Conservation (phyloP, 2,113 vertebrate species). For the Elaphurus davidianus region DNA sequence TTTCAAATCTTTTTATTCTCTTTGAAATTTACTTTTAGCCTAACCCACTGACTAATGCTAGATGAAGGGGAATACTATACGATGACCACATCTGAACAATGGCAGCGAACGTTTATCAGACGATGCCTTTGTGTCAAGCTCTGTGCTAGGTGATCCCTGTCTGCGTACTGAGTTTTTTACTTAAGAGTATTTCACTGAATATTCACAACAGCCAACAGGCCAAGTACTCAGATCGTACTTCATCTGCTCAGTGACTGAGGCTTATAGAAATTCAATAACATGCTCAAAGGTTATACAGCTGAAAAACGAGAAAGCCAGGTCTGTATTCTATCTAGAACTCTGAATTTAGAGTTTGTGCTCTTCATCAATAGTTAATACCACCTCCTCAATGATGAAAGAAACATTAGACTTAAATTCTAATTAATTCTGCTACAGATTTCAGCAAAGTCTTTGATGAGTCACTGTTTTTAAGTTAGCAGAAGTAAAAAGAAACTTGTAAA, state of each 20-base stretch:
- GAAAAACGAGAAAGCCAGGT: neutral
- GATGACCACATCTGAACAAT: neutral
- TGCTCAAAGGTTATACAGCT: neutral
- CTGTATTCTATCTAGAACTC: slow-evolving; percentile 32
- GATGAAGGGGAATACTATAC: neutral
- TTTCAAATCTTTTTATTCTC: neutral
- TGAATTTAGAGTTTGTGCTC: neutral
- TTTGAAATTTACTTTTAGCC: neutral
- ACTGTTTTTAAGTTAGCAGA: neutral
- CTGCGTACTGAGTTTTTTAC: neutral
- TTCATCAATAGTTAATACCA: neutral
- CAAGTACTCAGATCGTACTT: neutral
- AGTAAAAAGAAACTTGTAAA: neutral
- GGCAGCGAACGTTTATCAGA: neutral
- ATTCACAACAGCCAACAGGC: neutral
- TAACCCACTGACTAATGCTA: neutral
- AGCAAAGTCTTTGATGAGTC: neutral
- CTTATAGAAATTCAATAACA: neutral
- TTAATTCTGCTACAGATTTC: neutral
- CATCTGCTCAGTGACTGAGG: neutral
- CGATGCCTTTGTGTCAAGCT: neutral
- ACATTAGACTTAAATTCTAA: slow-evolving; percentile 20
- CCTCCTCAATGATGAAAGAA: neutral
- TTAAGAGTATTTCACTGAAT: neutral
- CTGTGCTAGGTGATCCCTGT: neutral